Conservation (phyloP, 2,797 vertebrate species). For the Meda fulgida region DNA sequence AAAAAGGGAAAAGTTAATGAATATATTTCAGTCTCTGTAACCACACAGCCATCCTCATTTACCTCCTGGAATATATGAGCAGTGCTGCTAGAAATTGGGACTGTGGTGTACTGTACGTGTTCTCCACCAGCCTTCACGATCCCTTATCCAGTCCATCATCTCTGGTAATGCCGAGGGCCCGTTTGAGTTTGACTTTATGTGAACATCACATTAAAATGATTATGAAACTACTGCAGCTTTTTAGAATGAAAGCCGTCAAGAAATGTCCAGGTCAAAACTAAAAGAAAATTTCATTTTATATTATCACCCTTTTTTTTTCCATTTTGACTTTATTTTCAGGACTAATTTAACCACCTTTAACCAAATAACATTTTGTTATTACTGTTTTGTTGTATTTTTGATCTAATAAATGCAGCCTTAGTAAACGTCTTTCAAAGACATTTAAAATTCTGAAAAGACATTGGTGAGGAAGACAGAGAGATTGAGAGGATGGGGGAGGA, state of each 20-base stretch:
- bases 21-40: conserved; percentile 63
- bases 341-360: too few relatives aligned
- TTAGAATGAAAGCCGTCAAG: background rate
- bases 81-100: conserved; percentile 36
- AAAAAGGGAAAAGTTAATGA: conserved; percentile 64
- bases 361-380: too few relatives aligned
- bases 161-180: background rate
- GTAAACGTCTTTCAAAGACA: too few relatives aligned
- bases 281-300: background rate
- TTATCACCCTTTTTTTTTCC: background rate
- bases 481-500: conserved; percentile 21
- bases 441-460: conserved; percentile 68
- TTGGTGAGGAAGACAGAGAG: conserved; percentile 40
- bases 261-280: background rate
- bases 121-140: conserved; percentile 38
- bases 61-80: conserved; percentile 52
- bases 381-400: too few relatives aligned
- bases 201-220: conserved; percentile 6
- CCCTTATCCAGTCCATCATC: conserved; percentile 24
- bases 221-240: background rate
- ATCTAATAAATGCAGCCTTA: too few relatives aligned
- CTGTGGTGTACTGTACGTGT: conserved; percentile 28
- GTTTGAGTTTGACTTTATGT: conserved; percentile 8
- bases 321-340: too few relatives aligned
- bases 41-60: conserved; percentile 54